phyloP scores from a whole-genome alignment of 2,797 vertebrate genomes.

The Pempheris klunzingeri region DNA sequence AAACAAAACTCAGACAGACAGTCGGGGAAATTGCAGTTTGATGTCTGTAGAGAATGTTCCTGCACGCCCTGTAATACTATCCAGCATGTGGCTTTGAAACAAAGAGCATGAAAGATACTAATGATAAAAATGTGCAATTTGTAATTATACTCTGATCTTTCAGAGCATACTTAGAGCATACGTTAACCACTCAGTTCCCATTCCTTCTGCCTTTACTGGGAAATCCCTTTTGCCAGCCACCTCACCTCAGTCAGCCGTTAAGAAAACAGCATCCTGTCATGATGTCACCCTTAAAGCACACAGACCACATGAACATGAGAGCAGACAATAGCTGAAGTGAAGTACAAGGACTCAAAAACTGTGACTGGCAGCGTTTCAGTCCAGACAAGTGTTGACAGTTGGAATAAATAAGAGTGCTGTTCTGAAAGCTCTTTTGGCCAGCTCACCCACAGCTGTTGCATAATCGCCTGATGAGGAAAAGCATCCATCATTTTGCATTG shows the following conservation, averaged over 20 bases:
- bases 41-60: neutral
- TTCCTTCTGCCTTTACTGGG: slow-evolving; percentile 26
- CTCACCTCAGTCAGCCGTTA: slow-evolving; percentile 23
- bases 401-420: slow-evolving; percentile 19
- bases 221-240: slow-evolving; percentile 38
- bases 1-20: slow-evolving; percentile 7
- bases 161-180: neutral
- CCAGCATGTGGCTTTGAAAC: slow-evolving; percentile 2
- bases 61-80: neutral
- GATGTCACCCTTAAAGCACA: slow-evolving; percentile 36
- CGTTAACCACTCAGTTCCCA: neutral
- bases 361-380: slow-evolving; percentile 15
- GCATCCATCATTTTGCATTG: neutral
- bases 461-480: slow-evolving; percentile 14
- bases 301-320: slow-evolving; percentile 5
- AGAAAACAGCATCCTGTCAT: slow-evolving; percentile 36
- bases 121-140: slow-evolving; percentile 6
- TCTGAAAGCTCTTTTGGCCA: slow-evolving; percentile 43
- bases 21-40: neutral
- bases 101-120: neutral
- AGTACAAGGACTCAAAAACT: slow-evolving; percentile 10
- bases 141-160: neutral
- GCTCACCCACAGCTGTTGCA: neutral
- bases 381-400: slow-evolving; percentile 29
- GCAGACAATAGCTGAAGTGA: slow-evolving; percentile 10